phyloP scores from a whole-genome alignment of 2,888 invertebrate species.

The Heteromyza rotundicornis region DNA sequence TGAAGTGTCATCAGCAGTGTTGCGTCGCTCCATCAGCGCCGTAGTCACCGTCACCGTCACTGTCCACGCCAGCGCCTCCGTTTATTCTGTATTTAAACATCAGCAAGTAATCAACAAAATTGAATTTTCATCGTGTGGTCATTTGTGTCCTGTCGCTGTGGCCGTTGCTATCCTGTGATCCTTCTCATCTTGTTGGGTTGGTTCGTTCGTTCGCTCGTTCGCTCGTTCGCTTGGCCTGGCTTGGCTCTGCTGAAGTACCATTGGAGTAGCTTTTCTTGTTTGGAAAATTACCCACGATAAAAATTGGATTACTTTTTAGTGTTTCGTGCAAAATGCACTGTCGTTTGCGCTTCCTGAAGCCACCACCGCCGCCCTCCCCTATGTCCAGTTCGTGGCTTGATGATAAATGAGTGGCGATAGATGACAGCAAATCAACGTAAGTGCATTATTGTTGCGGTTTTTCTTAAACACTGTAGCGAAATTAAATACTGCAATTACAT shows the following conservation, averaged over 20 bases:
- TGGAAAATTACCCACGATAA: slow-evolving; percentile 46
- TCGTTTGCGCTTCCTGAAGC: slow-evolving; percentile 29
- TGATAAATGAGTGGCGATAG: slow-evolving; percentile 60
- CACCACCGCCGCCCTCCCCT: slow-evolving; percentile 33
- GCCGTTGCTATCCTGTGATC: slow-evolving; percentile 11
- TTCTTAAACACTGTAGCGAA: no score
- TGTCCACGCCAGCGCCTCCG: no score
- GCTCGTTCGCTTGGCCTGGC: no score
- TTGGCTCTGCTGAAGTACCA: no score
- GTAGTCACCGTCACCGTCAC: no score
- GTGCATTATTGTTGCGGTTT: slow-evolving; percentile 44
- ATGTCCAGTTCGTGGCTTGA: slow-evolving; percentile 37
- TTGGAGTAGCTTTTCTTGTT: slow-evolving; percentile 16
- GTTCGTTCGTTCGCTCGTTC: no score
- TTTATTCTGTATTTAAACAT: slow-evolving; percentile 48
- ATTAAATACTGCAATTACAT: no score
- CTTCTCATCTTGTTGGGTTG: slow-evolving; percentile 12
- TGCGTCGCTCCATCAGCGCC: no score
- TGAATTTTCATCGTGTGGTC: slow-evolving; percentile 58
- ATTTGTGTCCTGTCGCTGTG: slow-evolving; percentile 14
- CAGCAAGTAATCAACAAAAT: slow-evolving; percentile 58
- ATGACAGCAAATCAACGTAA: slow-evolving; percentile 61
- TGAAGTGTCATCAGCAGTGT: no score
- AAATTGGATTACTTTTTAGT: slow-evolving; percentile 59
- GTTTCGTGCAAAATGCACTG: slow-evolving; percentile 24